Evolutionary conservation across 2,797 vertebrate species (phyloP).

Genomic region (Ataeniobius toweri): DNA sequence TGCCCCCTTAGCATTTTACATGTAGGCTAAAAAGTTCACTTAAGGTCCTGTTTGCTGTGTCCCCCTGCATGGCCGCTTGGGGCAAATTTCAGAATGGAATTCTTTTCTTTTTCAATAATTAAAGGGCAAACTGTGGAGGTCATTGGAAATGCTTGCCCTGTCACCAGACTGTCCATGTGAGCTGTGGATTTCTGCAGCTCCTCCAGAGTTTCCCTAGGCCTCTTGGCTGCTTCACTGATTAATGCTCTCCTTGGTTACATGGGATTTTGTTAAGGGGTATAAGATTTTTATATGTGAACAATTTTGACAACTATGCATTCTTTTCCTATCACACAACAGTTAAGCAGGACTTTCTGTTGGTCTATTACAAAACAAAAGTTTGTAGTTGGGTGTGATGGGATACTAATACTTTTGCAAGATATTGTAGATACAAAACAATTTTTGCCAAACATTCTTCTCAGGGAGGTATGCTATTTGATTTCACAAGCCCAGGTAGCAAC

Average conservation of each 20-base stretch:
- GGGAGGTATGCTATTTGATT: conserved; percentile 53
- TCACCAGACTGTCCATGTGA: not conserved
- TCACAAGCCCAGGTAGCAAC: conserved; percentile 44
- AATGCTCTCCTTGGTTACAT: not conserved
- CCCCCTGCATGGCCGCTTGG: not conserved
- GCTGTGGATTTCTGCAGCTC: not conserved
- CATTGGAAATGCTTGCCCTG: not conserved
- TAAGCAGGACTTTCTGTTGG: not conserved
- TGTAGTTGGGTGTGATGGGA: not conserved
- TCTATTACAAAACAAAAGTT: not conserved
- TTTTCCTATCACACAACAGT: not conserved
- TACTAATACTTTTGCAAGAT: conserved; percentile 3
- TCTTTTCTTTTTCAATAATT: not conserved
- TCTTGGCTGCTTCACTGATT: not conserved
- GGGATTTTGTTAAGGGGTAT: not conserved
- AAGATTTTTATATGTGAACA: not conserved
- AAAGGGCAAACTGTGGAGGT: not conserved
- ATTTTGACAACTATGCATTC: not conserved
- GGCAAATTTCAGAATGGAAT: not conserved
- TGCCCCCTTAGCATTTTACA: too few species aligned
- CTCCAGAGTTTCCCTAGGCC: not conserved
- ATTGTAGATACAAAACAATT: conserved; percentile 47
- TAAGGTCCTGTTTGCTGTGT: too few species aligned
- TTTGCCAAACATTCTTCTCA: conserved; percentile 64
- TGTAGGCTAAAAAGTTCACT: too few species aligned